Evolutionary conservation across 92 coral and sea anemone genomes (phyloP).

Genomic region (Desmophyllum pertusum): DNA sequence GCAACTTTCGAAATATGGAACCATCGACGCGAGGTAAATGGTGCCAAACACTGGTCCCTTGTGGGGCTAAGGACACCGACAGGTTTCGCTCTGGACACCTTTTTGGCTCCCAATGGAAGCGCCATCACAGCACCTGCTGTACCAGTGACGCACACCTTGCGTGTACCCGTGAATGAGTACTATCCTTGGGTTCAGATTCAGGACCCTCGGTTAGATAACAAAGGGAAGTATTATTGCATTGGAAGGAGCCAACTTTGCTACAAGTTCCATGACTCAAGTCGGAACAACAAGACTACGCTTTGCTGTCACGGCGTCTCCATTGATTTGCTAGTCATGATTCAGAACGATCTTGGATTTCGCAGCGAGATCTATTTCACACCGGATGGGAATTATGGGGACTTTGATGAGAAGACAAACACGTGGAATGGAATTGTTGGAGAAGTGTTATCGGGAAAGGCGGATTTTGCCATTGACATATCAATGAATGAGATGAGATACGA

Average conservation of each 20-base stretch:
- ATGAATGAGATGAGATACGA: conserved; percentile 40
- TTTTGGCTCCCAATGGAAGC: conserved; percentile 29
- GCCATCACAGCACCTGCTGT: conserved; percentile 23
- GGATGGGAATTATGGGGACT: conserved; percentile 61
- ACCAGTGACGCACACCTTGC: conserved; percentile 35
- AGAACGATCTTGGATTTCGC: conserved; percentile 48
- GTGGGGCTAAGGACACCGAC: conserved; percentile 62
- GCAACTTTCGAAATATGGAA: conserved; percentile 52
- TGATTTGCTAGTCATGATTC: conserved; percentile 57
- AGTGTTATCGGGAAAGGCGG: conserved; percentile 54
- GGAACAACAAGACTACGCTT: conserved; percentile 9
- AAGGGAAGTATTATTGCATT: conserved; percentile 17
- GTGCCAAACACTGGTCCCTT: conserved; percentile 47
- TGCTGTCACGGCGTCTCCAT: conserved; percentile 63
- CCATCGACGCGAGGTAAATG: conserved; percentile 12
- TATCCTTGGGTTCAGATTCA: conserved; percentile 59
- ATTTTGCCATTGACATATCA: conserved; percentile 61
- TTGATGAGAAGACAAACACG: conserved; percentile 8
- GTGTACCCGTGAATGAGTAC: conserved; percentile 50
- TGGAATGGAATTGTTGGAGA: conserved; percentile 70
- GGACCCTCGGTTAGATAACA: conserved; percentile 5
- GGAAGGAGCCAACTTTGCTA: conserved; percentile 56
- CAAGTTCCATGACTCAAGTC: conserved; percentile 18
- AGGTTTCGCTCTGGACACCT: conserved; percentile 57
- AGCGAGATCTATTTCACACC: conserved; percentile 55